Conservation (phyloP, 1,140 invertebrate species). For the Drosophila triauraria region DNA sequence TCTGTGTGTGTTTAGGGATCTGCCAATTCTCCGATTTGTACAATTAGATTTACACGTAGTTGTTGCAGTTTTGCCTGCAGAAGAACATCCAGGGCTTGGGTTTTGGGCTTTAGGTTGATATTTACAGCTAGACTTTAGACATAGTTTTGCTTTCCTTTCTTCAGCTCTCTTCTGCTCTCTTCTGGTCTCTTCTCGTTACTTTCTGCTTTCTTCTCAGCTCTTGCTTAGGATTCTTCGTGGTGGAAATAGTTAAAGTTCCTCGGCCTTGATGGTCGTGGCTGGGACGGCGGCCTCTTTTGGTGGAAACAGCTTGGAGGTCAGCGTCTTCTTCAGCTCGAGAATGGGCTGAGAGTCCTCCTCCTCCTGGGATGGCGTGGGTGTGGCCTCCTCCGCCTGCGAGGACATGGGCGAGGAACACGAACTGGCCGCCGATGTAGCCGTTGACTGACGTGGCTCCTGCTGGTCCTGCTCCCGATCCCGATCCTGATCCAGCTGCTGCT, state of each 20-base stretch:
- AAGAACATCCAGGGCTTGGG: constrained; percentile 43
- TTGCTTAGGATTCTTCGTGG: constrained; percentile 55
- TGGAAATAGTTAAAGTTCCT: constrained; percentile 44
- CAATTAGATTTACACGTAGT: constrained; percentile 75
- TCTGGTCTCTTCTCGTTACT: not conserved
- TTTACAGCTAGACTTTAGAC: constrained; percentile 40
- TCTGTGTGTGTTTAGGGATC: constrained; percentile 19
- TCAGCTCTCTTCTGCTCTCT: not conserved
- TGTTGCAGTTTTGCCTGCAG: constrained; percentile 16
- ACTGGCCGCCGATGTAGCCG: constrained; percentile 64
- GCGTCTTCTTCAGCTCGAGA: constrained; percentile 58
- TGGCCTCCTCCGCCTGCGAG: constrained; percentile 49
- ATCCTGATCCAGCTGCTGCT: constrained; percentile 29
- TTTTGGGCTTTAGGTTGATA: constrained; percentile 47
- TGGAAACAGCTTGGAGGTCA: constrained; percentile 62
- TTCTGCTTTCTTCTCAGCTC: not conserved
- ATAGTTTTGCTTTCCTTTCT: constrained; percentile 23
- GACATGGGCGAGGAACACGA: constrained; percentile 71
- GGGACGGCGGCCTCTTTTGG: constrained; percentile 2
- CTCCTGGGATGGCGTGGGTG: constrained; percentile 62
- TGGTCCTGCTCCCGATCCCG: constrained; percentile 38
- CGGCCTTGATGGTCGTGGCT: constrained; percentile 30
- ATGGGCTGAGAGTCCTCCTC: constrained; percentile 59
- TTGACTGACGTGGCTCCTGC: constrained; percentile 63
- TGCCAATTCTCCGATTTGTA: constrained; percentile 66